phyloP scores from a whole-genome alignment of 2,888 invertebrate genomes.

The Orchesellides sinensis region DNA sequence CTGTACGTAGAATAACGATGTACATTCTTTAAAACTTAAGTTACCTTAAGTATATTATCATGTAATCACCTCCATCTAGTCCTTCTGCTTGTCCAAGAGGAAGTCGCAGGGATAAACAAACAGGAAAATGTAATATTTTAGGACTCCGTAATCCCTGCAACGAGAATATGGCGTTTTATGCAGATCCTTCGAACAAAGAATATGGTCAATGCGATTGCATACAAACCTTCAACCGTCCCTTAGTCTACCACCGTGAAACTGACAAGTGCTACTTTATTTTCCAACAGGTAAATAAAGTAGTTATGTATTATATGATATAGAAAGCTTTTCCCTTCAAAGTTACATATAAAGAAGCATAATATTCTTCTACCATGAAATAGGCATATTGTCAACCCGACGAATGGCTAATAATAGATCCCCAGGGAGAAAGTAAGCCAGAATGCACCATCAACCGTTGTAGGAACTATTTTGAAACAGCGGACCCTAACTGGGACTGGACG shows the following conservation, averaged over 20 bases:
- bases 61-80: too few species aligned
- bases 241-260: conserved; percentile 48
- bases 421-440: not conserved
- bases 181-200: conserved; percentile 12
- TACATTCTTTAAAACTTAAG: too few species aligned
- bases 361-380: not conserved
- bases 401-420: conserved; percentile 35
- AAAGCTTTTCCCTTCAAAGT: not conserved
- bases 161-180: conserved; percentile 61
- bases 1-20: too few species aligned
- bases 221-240: conserved; percentile 21
- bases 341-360: not conserved
- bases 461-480: not conserved
- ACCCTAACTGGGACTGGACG: conserved; percentile 29
- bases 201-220: conserved; percentile 60
- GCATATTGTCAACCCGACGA: conserved; percentile 32
- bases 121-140: conserved; percentile 18
- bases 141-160: conserved; percentile 26
- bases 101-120: not conserved
- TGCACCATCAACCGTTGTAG: conserved; percentile 40
- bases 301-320: not conserved
- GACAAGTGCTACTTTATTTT: conserved; percentile 60
- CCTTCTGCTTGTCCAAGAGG: not conserved
- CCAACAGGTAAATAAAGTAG: conserved; percentile 41
- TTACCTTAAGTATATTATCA: not conserved